These are phyloP conservation scores for Leucoptera coffeella DNA, from an alignment of 2,888 invertebrate species.

Conservation along the genomic window DNA sequence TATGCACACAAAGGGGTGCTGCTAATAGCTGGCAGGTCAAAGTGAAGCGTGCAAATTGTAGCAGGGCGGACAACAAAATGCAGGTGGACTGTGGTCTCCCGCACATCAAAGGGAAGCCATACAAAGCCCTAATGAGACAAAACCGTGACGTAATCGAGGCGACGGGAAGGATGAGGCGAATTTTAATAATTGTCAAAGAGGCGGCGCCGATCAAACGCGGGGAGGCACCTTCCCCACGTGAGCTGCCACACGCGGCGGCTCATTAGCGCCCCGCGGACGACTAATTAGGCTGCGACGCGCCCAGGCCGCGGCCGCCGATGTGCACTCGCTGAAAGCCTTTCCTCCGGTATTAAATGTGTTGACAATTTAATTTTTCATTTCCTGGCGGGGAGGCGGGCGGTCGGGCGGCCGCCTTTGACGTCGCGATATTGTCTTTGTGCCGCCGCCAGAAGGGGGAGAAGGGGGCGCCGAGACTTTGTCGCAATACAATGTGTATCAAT, in stretches of 20 bases:
- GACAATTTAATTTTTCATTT: slow-evolving; percentile 56
- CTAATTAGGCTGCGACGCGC: too few relatives aligned
- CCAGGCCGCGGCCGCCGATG: too few relatives aligned
- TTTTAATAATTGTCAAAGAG: slow-evolving; percentile 58
- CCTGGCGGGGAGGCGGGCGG: slow-evolving; percentile 21
- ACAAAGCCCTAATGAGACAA: slow-evolving; percentile 54
- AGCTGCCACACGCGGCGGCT: slow-evolving; percentile 39
- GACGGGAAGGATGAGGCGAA: slow-evolving; percentile 53
- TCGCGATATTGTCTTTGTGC: slow-evolving; percentile 55
- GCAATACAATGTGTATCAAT: slow-evolving; percentile 56
- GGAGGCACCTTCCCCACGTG: slow-evolving; percentile 13
- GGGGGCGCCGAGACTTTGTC: slow-evolving; percentile 49
- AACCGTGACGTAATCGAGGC: slow-evolving; percentile 52
- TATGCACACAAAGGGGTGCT: too few relatives aligned
- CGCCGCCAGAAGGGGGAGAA: slow-evolving; percentile 41
- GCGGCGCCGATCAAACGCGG: slow-evolving; percentile 51
- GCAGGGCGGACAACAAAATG: slow-evolving; percentile 44
- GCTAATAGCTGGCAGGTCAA: slow-evolving; percentile 15
- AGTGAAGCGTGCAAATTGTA: slow-evolving; percentile 47
- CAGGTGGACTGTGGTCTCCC: slow-evolving; percentile 37
- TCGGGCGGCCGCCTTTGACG: slow-evolving; percentile 44
- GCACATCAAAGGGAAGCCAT: slow-evolving; percentile 43
- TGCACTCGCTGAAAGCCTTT: too few relatives aligned
- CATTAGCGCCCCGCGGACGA: slow-evolving; percentile 49
- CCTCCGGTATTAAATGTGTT: slow-evolving; percentile 55